Evolutionary conservation across 2,113 vertebrate genomes (phyloP).

Genomic region (Herpetotheres cachinnans): DNA sequence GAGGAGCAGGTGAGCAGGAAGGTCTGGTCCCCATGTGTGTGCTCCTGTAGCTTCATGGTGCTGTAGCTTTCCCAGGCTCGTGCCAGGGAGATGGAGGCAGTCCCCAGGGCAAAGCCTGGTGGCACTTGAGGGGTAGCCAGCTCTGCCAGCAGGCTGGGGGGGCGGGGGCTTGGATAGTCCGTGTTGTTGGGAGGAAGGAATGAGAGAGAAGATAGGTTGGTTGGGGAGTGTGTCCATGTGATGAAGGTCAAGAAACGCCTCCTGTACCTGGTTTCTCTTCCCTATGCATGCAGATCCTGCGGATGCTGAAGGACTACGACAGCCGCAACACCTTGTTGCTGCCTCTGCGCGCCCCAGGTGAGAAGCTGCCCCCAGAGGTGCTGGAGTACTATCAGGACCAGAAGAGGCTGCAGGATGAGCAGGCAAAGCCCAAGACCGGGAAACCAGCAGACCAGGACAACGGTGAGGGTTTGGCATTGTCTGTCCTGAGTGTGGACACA

Average conservation of each 20-base stretch:
- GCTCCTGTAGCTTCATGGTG: neutral
- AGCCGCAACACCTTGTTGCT: constrained; percentile 76
- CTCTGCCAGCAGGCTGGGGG: neutral
- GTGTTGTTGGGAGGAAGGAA: neutral
- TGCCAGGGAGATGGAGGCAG: neutral
- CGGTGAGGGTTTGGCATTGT: neutral
- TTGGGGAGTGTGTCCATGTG: neutral
- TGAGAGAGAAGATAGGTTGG: neutral
- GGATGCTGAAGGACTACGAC: constrained; percentile 76
- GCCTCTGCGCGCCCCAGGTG: constrained; percentile 79
- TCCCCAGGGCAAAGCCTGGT: neutral
- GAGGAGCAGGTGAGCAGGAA: constrained; percentile 83
- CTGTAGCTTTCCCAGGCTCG: neutral
- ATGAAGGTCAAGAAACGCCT: neutral
- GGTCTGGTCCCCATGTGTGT: neutral
- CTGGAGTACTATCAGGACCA: constrained; percentile 77
- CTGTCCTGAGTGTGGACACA: neutral
- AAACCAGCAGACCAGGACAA: neutral
- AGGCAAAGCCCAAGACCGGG: neutral
- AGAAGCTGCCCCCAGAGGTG: constrained; percentile 82
- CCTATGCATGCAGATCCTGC: constrained; percentile 72
- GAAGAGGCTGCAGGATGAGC: constrained; percentile 56
- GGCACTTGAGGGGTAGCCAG: neutral
- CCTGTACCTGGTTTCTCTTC: neutral
- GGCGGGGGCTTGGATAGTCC: neutral